Evolutionary conservation across 2,113 vertebrate species (phyloP), one percentile per base, ranked within the genome.

Genomic region (Prionailurus bengalensis): DNA sequence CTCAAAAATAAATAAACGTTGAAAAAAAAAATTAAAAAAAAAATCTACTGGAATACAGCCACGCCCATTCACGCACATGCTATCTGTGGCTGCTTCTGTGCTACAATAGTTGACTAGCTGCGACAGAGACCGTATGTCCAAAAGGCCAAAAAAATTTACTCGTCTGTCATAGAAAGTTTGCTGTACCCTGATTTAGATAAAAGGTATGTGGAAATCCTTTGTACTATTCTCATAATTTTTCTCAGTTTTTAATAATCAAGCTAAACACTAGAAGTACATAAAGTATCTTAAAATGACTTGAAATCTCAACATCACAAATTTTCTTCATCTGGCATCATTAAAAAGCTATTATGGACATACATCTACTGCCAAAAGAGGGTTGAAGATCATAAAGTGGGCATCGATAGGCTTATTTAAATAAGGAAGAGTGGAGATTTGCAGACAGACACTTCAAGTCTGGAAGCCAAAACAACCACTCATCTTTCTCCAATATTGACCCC

Each of bases 81-180:
- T 48, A 5, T 45, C 3, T 25, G 8, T 39, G 66, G 27, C 3
- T 36, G 8, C 14, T 53, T 29, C 42, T 4, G 9, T 14, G 39
- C 23, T 31, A 33, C 3, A 14, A 9, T 0, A 39, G 27, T 3
- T 27, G 14, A 61, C 31, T 3, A 39, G 39, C 0, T 89, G 15
- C 0, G 27, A 70, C 19, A 70, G 70, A 36, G 70, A 53, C 27
- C 36, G 11, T 36, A n/a, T 3, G 83, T 33, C 17, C 29, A 55
- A 31, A n/a, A 78, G 45, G n/a, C 29, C 45, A 45, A 61, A 61
- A 45, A 42, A 17, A 55, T 31, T 74, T 51, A 16, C 25, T 10
- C 8, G 1, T 87, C 58, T 73, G n/a, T 33, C 19, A 12, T 10
- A 55, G 61, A 27, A 63, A 4, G 17, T 23, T 25, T 53, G 45